Evolutionary conservation across 1,140 invertebrate species (phyloP).

Genomic region (Sycobia sp.): DNA sequence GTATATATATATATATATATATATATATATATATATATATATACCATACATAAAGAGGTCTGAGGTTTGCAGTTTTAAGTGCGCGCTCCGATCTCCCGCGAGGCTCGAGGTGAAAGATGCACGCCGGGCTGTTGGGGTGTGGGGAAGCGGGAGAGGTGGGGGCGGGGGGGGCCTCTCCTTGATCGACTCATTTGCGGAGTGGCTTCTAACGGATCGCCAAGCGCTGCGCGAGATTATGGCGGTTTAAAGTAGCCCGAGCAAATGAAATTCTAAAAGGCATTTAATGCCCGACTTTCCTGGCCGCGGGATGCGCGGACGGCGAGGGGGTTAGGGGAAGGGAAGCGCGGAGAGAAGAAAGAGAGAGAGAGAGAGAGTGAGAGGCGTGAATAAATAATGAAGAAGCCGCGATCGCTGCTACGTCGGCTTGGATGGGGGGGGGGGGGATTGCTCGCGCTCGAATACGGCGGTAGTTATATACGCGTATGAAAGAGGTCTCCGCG

Average conservation of each 20-base stretch:
- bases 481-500: no score
- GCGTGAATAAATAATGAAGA: conserved; percentile 27
- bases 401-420: background rate
- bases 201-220: conserved; percentile 21
- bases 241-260: conserved; percentile 27
- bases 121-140: background rate
- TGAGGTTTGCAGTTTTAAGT: conserved; percentile 12
- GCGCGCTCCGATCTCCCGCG: conserved; percentile 4
- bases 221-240: conserved; percentile 11
- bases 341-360: no score
- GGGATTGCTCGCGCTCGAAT: no score
- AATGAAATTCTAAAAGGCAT: conserved; percentile 25
- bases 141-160: no score
- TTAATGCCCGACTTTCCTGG: conserved; percentile 20
- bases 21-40: no score
- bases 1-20: no score
- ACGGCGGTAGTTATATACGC: no score
- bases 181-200: conserved; percentile 27
- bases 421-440: no score
- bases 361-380: no score
- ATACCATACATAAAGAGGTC: background rate
- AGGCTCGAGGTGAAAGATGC: conserved; percentile 4
- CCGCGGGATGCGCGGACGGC: no score
- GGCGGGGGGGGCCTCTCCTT: no score
- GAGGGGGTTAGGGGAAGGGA: no score